These are phyloP conservation scores for Athalia rosae DNA, from an alignment of 2,888 invertebrate species.

Conservation along the genomic window DNA sequence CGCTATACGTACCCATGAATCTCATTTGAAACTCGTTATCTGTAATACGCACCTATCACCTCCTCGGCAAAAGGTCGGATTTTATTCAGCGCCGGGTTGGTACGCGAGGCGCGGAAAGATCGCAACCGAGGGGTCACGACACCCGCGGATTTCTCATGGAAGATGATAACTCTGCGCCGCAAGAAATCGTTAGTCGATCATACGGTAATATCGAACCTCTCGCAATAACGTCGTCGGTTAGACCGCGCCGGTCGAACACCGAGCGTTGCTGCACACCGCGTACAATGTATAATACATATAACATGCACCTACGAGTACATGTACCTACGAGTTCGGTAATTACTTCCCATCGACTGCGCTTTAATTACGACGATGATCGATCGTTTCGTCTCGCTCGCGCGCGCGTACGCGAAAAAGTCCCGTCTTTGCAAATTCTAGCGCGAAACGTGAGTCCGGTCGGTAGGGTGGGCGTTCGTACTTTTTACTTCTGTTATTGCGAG, in stretches of 20 bases:
- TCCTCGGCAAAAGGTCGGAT: conserved; percentile 6
- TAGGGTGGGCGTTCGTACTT: too few species aligned
- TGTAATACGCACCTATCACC: conserved; percentile 37
- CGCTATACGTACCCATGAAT: conserved; percentile 49
- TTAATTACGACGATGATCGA: conserved; percentile 41
- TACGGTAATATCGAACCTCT: not conserved
- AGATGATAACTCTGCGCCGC: not conserved
- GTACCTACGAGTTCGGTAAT: not conserved
- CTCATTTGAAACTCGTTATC: conserved; percentile 60
- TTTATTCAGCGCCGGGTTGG: not conserved
- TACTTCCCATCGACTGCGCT: conserved; percentile 30
- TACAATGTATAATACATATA: too few species aligned
- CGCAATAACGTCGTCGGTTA: not conserved
- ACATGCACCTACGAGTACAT: not conserved
- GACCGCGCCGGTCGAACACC: too few species aligned
- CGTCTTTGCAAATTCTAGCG: conserved; percentile 29
- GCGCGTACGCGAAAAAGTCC: conserved; percentile 15
- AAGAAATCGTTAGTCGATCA: not conserved
- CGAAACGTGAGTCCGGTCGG: not conserved
- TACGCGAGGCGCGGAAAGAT: conserved; percentile 3
- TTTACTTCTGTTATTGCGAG: too few species aligned
- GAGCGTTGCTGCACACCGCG: too few species aligned
- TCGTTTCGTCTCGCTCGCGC: conserved; percentile 38
- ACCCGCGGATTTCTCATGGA: too few species aligned
- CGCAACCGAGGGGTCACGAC: too few species aligned